Conservation (phyloP, 2,113 vertebrate species). For the Oriolus oriolus region DNA sequence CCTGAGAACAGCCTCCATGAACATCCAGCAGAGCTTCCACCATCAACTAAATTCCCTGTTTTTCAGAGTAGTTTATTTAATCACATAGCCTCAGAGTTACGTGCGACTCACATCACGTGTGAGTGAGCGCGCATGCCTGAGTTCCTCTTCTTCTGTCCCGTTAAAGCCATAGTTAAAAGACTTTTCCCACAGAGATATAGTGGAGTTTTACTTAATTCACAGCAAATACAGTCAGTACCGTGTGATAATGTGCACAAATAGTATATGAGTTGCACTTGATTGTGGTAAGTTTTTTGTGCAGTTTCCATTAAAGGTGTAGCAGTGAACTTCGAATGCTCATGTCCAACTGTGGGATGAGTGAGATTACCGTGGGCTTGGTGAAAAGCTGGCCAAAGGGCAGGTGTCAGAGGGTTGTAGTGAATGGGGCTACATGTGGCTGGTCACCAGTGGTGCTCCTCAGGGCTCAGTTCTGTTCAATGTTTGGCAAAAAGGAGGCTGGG, state of each 20-base stretch:
- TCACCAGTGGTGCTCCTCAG: neutral
- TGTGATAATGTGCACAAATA: neutral
- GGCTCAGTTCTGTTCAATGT: neutral
- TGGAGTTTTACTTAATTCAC: neutral
- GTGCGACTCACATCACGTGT: neutral
- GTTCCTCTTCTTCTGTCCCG: neutral
- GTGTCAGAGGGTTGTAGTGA: neutral
- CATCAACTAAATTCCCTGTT: neutral
- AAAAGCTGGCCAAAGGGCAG: neutral
- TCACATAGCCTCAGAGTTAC: neutral
- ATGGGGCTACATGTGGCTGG: neutral
- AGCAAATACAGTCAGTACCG: neutral
- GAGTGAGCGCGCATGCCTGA: accelerated
- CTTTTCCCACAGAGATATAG: neutral
- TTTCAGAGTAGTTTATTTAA: neutral
- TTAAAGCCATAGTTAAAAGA: neutral
- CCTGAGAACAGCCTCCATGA: neutral
- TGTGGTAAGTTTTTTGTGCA: neutral
- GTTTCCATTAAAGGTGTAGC: neutral
- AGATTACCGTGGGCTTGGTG: neutral
- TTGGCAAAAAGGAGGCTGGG: neutral
- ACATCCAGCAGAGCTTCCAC: neutral
- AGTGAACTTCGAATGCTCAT: neutral
- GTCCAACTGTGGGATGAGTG: neutral
- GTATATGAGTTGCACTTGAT: neutral